Evolutionary conservation across 2,113 vertebrate species (phyloP), one percentile per base, ranked within the genome.

Genomic region (Oryzias curvinotus): DNA sequence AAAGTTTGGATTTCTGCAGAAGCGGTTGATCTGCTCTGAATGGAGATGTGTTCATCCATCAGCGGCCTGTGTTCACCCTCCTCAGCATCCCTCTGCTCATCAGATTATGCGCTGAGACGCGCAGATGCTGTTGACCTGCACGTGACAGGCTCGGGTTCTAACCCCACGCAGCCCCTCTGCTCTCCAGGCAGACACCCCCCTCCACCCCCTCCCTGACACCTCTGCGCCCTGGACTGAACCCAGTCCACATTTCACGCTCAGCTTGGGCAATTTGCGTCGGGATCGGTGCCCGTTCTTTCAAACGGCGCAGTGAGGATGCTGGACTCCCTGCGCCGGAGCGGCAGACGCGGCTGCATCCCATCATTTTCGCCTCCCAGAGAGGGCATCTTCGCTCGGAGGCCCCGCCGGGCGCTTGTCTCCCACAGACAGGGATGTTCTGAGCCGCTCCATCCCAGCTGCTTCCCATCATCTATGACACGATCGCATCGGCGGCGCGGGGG

Each of bases 91-190:
- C 52, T 56, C 57, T 42, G 55, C 48, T 78, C 68, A 83, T 83
- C 19, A 42, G 73, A 71, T 81, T 62, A 70, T 28, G 58, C 74
- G 83, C 77, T 77, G 81, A 78, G 72, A 68, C 62, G 45, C 30
- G 72, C 78, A 70, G 58, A 53, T 49, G 30, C 74, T 62, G 62
- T 62, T 68, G 70, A 72, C 70, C 65, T 60, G 45, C 68, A 58
- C 36, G 17, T 72, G 77, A 75, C 69, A 79, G 74, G 73, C 62
- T 61, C 2, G 43, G 43, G 49, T 66, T 71, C 21, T 49, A 44
- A 47, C 54, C 57, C 68, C 62, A 43, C 55, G 23, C 60, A 47
- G 25, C 19, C 46, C 63, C 60, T 55, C 71, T 54, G 47, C 72
- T 66, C 1, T 55, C 50, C 59, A 65, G 16, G 30, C 68, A 68